Base-by-base conservation (phyloP, 2,888 invertebrate species). In the Drosophila kuntzei region DNA sequence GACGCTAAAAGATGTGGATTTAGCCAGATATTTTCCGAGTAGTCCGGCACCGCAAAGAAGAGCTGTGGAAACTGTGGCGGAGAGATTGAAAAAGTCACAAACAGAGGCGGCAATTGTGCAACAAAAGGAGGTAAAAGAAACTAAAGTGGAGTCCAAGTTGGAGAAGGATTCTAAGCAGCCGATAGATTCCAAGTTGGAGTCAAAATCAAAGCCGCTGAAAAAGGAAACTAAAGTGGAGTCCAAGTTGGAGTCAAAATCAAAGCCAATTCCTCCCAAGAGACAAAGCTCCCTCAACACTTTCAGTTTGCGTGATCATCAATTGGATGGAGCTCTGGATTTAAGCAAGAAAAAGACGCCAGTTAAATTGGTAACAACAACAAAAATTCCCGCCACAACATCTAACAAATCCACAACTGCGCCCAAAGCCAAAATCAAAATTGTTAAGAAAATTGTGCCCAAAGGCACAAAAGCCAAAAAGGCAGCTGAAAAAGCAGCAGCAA, bases 21-120 rank as follows among this genome's bases (percentile, higher is more conserved):
- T 93, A n/a, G 86, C 90, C 11, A 92, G 92, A 68, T 92, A 92
- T 60, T 93, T 93, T 76, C 90, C 92, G 4, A 87, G 84, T 32
- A 92, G 91, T 69, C 92, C 92, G 0, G 88, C 79, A n/a, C 87
- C 90, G 0, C 90, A 91, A 54, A 86, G 90, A 66, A 89, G 90
- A 22, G 73, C 83, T 0, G 90, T 91, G 0, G 86, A 86, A 25
- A 91, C 90, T 2, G 90, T 91, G 18, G 87, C 91, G 1, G 90
- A 92, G 54, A 77, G 87, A 20, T 63, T 91, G 7, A 90, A 89
- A 53, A 90, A 87, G 47, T 89, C 90, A 0, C 88, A 91, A 72
- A 90, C 90, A 1, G 90, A 90, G 22, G 86, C 87, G 4, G 46
- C 64, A 2, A 39, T 87, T 5, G 55, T 69, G 6, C 69, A 70